phyloP scores from a whole-genome alignment of 2,797 vertebrate genomes.

The Oophaga sylvatica region DNA sequence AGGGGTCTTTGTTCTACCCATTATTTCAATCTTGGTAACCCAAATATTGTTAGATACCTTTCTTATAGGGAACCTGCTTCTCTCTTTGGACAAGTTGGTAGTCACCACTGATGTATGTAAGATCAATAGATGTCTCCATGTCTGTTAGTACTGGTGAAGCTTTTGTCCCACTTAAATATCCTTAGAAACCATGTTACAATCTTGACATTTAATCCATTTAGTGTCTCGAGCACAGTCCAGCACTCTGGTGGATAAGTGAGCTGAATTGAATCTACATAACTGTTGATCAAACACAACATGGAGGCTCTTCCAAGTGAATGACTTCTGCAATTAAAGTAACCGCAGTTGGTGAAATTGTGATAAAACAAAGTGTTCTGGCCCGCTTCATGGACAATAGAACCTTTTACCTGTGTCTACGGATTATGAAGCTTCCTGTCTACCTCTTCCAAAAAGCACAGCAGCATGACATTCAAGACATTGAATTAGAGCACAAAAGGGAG shows the following conservation, averaged over 20 bases:
- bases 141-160: background rate
- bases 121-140: background rate
- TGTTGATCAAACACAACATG: background rate
- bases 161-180: background rate
- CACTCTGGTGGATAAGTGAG: no score
- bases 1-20: background rate
- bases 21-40: background rate
- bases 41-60: background rate
- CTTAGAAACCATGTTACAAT: background rate
- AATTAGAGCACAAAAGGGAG: slow-evolving; percentile 55
- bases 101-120: background rate
- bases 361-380: background rate
- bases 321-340: background rate
- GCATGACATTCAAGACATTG: slow-evolving; percentile 53
- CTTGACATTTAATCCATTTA: background rate
- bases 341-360: background rate
- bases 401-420: slow-evolving; percentile 28
- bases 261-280: background rate
- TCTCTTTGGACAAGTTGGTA: background rate
- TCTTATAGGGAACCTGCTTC: background rate
- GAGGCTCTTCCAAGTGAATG: background rate
- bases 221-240: background rate
- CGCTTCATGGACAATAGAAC: background rate
- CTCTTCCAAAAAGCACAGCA: slow-evolving; percentile 36
- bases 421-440: slow-evolving; percentile 44